Conservation (phyloP, 2,888 invertebrate species). For the Tachina fera region DNA sequence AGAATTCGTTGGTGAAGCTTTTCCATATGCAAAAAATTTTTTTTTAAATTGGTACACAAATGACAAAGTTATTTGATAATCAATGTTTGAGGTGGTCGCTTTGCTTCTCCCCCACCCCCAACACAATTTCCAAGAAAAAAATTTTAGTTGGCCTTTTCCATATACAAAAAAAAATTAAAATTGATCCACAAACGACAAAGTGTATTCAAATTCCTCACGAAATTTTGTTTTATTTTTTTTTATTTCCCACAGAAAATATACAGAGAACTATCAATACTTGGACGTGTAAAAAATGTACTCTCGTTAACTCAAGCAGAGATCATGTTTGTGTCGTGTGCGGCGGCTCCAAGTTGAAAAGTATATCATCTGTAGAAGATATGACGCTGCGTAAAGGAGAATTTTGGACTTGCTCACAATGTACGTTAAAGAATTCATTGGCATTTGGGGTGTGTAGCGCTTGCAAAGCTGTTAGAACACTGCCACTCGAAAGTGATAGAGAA, state of each 20-base stretch:
- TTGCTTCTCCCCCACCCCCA: no score
- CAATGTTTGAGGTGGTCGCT: no score
- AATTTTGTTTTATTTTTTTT: no score
- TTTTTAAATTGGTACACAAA: no score
- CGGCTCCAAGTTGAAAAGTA: conserved; percentile 90
- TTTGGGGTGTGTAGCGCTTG: conserved; percentile 89
- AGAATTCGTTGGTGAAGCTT: no score
- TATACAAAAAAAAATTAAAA: no score
- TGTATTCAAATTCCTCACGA: no score
- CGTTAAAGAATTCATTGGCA: conserved; percentile 90
- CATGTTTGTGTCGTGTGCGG: conserved; percentile 93
- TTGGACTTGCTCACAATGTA: conserved; percentile 92
- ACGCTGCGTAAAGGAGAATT: conserved; percentile 89
- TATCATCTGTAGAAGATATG: conserved; percentile 86
- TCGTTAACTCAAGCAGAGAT: conserved; percentile 89
- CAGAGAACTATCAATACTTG: conserved; percentile 83
- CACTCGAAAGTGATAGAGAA: conserved; percentile 69
- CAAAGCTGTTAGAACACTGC: conserved; percentile 85
- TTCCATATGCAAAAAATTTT: no score
- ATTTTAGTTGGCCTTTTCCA: no score
- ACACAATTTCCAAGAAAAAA: no score
- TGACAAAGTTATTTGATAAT: no score
- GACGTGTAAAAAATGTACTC: conserved; percentile 94
- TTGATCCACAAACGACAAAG: no score
- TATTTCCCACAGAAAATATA: conserved; percentile 47